Percentiles rank a stretch among this genome's conserved stretches.
Evolutionary conservation across 2,797 vertebrate species (phyloP).

Genomic region (Poecilia velifera): DNA sequence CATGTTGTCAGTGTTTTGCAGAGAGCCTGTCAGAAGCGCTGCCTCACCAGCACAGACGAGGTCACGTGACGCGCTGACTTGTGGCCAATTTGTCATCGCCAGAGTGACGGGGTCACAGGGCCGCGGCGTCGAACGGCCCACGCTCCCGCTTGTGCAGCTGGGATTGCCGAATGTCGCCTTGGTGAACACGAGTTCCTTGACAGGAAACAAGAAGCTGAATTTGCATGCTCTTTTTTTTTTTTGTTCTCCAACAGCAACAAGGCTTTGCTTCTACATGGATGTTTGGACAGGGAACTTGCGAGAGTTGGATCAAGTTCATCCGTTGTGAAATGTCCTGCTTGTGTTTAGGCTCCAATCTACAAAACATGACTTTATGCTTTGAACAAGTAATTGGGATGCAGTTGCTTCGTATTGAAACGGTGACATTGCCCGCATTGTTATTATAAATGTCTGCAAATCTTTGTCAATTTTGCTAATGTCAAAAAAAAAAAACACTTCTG

Average conservation of each 20-base stretch:
- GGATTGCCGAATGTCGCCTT: slow-evolving; percentile 29
- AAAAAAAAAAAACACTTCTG: too few species aligned
- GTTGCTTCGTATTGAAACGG: not conserved
- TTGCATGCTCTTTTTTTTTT: not conserved
- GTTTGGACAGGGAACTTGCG: not conserved
- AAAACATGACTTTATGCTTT: not conserved
- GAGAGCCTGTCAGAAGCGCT: slow-evolving; percentile 44
- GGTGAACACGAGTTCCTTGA: slow-evolving; percentile 37
- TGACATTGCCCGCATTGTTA: too few species aligned
- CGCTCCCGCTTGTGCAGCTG: slow-evolving; percentile 7
- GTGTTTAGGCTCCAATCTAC: not conserved
- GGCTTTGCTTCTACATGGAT: not conserved
- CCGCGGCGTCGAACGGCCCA: slow-evolving; percentile 4
- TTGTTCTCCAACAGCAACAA: not conserved
- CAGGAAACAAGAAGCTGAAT: slow-evolving; percentile 12
- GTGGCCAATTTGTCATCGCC: slow-evolving; percentile 49
- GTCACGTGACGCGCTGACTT: slow-evolving; percentile 47
- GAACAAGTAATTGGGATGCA: not conserved
- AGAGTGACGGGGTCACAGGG: slow-evolving; percentile 46
- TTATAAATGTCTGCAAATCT: too few species aligned
- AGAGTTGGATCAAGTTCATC: not conserved
- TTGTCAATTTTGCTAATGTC: too few species aligned
- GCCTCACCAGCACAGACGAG: slow-evolving; percentile 34
- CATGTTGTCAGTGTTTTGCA: slow-evolving; percentile 41
- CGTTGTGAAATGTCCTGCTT: not conserved